Evolutionary conservation across 1,140 invertebrate species (phyloP).

Genomic region (Drosophila sulfurigaster): DNA sequence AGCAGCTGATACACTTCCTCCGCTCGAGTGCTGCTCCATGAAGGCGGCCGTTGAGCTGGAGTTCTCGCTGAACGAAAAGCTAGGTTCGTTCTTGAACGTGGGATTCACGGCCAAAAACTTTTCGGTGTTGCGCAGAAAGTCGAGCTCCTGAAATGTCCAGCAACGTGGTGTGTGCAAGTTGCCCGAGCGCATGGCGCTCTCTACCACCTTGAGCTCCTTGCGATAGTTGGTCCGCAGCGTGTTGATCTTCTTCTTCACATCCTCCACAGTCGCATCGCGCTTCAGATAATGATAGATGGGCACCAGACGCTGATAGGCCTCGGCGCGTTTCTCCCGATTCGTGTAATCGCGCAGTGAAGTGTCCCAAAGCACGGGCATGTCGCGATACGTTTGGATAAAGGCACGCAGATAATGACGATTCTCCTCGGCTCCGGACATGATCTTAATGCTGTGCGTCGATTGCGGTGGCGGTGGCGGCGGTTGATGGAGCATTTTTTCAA

Average conservation of each 20-base stretch:
- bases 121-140: slow-evolving; percentile 77
- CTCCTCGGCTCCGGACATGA: slow-evolving; percentile 78
- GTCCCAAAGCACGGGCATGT: slow-evolving; percentile 79
- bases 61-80: slow-evolving; percentile 68
- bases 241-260: slow-evolving; percentile 83
- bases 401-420: slow-evolving; percentile 76
- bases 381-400: slow-evolving; percentile 79
- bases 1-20: neutral
- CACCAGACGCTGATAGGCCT: slow-evolving; percentile 75
- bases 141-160: slow-evolving; percentile 80
- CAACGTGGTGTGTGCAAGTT: slow-evolving; percentile 73
- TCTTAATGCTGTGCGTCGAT: slow-evolving; percentile 57
- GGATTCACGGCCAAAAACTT: slow-evolving; percentile 80
- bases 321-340: slow-evolving; percentile 77
- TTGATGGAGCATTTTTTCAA: slow-evolving; percentile 65
- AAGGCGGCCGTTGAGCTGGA: slow-evolving; percentile 64
- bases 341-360: slow-evolving; percentile 79
- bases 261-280: slow-evolving; percentile 76
- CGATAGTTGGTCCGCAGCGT: slow-evolving; percentile 79
- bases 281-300: slow-evolving; percentile 81
- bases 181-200: slow-evolving; percentile 69
- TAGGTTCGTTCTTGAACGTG: slow-evolving; percentile 65
- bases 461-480: slow-evolving; percentile 34
- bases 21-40: slow-evolving; percentile 53
- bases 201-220: slow-evolving; percentile 79